Percentiles rank a stretch among this genome's conserved stretches.
phyloP scores from a whole-genome alignment of 2,113 vertebrate species.

The Zosterops lateralis region DNA sequence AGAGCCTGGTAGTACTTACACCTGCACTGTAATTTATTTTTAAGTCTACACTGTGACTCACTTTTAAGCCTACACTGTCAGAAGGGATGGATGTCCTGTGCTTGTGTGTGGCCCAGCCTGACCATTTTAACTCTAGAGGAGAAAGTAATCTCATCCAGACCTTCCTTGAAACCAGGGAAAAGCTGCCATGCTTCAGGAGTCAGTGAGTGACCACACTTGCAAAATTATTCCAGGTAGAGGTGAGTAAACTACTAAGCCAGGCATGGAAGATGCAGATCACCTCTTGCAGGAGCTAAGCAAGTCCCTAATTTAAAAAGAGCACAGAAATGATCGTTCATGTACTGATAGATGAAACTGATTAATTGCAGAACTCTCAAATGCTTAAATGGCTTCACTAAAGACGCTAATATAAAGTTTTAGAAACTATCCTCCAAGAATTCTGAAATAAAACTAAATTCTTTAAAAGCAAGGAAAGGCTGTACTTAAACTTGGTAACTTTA shows the following conservation, averaged over 20 bases:
- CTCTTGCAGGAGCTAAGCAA: background rate
- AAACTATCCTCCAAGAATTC: background rate
- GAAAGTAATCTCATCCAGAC: background rate
- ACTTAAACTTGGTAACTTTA: background rate
- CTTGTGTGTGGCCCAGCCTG: background rate
- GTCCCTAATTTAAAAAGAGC: background rate
- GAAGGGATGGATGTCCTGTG: background rate
- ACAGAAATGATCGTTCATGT: accelerated
- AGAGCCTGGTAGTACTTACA: background rate
- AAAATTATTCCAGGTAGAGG: background rate
- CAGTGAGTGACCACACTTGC: background rate
- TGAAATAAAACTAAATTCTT: background rate
- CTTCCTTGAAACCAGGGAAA: background rate
- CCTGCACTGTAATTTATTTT: background rate
- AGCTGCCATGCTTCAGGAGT: background rate
- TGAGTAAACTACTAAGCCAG: background rate
- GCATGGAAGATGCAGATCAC: background rate
- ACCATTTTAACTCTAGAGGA: background rate
- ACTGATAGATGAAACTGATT: background rate
- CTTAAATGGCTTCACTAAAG: background rate
- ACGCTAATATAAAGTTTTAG: background rate
- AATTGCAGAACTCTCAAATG: background rate
- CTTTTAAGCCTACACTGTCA: background rate
- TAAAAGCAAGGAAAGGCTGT: background rate
- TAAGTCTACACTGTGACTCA: background rate